Percentiles rank a stretch among this genome's conserved stretches.
These are phyloP conservation scores for Brienomyrus brachyistius DNA, from an alignment of 2,113 vertebrate species.

Conservation along the genomic window DNA sequence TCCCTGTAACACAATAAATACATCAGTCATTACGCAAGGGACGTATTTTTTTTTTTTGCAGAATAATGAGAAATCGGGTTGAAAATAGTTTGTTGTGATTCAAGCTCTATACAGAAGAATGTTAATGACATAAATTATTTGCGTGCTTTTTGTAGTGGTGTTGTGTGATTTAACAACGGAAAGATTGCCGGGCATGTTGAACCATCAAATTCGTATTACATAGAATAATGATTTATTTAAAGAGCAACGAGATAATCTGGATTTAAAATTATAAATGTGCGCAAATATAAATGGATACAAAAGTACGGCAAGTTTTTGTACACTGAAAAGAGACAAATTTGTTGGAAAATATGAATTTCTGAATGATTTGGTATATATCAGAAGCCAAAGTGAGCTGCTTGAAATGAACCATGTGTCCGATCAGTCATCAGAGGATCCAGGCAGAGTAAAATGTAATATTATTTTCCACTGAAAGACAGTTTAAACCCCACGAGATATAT, in stretches of 20 bases:
- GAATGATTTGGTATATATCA: neutral
- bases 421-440: conserved; percentile 19
- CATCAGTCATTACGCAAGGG: neutral
- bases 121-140: neutral
- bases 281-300: neutral
- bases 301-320: neutral
- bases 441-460: conserved; percentile 19
- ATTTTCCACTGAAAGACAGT: conserved; percentile 27
- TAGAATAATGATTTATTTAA: neutral
- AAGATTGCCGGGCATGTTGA: neutral
- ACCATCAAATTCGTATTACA: neutral
- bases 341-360: neutral
- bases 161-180: conserved; percentile 9
- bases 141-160: neutral
- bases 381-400: neutral
- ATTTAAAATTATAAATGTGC: neutral
- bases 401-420: conserved; percentile 9
- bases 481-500: conserved; percentile 10
- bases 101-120: neutral
- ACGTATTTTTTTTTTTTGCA: neutral
- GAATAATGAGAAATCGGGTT: neutral
- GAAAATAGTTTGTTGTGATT: neutral
- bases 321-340: neutral
- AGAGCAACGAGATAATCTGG: neutral
- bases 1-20: neutral